Base-by-base conservation (phyloP, 2,797 vertebrate genomes). In the Malurus splendens region DNA sequence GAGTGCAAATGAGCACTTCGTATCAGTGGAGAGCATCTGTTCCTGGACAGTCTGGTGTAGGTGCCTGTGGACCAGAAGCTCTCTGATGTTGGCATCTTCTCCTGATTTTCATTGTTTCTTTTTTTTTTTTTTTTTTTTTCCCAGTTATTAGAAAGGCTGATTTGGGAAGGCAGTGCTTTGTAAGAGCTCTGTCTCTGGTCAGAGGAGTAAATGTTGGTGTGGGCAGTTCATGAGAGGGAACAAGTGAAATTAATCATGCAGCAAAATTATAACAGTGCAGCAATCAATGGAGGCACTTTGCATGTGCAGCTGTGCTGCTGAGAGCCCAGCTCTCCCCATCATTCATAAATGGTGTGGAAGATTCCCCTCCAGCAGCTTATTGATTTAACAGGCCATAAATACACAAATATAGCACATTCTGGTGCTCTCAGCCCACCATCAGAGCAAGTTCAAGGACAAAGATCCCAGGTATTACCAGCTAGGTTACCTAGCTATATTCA, bases 341-440 rank as follows among this genome's bases (percentile, higher is more conserved):
- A 74, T 92, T 88, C 75, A 90, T 83, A 90, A 94, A 86, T 95
- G 71, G 75, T 75, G 91, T 86, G 92, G 90, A 93, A 92, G 75
- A 92, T 89, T 93, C 45, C 89, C 91, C 90, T 94, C 55, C 86
- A 78, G 90, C 87, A 92, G 50, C 18, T 33, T 75, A 95, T 94
- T 86, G 92, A 95, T 87, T 91, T 67, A 89, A 47, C 56, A 87
- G 78, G 80, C 84, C 68, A 62, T 74, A 81, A 87, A 64, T n/a
- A 70, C 33, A 71, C n/a, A 67, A 55, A 8, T 61, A 18, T 24
- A 79, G 56, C 30, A 44, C 10, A n/a, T 86, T 70, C 60, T 38
- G 19, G 54, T 38, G 52, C 64, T 76, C 30, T 59, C 77, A 72
- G 52, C 45, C n/a, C 27, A 33, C 51, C 67, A 50, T 24, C 36